These are phyloP conservation scores for Orthosia cruda DNA, from an alignment of 2,888 invertebrate species.

Conservation along the genomic window DNA sequence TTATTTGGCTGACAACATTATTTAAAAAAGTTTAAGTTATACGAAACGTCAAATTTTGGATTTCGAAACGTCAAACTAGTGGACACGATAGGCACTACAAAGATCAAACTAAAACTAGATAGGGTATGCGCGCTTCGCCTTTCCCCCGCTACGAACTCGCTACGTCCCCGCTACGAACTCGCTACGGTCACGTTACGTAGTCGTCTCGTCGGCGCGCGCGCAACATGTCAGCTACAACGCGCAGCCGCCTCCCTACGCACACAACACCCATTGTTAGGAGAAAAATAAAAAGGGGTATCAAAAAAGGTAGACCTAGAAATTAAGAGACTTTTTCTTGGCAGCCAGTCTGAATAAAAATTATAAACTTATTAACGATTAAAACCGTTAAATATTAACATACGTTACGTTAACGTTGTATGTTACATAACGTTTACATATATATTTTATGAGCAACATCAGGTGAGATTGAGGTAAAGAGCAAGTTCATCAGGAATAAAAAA, in stretches of 20 bases:
- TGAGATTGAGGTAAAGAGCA: too few species aligned
- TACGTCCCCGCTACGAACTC: conserved; percentile 45
- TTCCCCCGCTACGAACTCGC: conserved; percentile 41
- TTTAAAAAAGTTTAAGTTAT: not conserved
- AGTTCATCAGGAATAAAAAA: not conserved
- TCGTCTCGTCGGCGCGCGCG: conserved; percentile 78
- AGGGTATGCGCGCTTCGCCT: conserved; percentile 58
- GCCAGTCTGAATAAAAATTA: not conserved
- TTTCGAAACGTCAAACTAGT: conserved; percentile 47
- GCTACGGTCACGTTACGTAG: conserved; percentile 59
- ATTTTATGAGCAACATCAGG: too few species aligned
- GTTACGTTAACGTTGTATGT: too few species aligned
- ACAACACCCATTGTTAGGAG: conserved; percentile 74
- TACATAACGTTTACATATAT: too few species aligned
- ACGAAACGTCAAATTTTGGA: not conserved
- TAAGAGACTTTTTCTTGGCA: not conserved
- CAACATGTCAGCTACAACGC: conserved; percentile 90
- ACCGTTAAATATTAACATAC: too few species aligned
- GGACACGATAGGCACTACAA: conserved; percentile 60
- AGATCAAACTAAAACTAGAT: conserved; percentile 44
- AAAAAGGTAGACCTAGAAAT: conserved; percentile 50
- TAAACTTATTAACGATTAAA: not conserved
- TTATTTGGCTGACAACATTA: conserved; percentile 6
- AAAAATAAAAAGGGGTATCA: conserved; percentile 54
- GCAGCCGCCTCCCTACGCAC: conserved; percentile 89